Percentiles rank a stretch among this genome's conserved stretches.
phyloP scores from a whole-genome alignment of 2,888 invertebrate species.

The Drosophila stalkeri region DNA sequence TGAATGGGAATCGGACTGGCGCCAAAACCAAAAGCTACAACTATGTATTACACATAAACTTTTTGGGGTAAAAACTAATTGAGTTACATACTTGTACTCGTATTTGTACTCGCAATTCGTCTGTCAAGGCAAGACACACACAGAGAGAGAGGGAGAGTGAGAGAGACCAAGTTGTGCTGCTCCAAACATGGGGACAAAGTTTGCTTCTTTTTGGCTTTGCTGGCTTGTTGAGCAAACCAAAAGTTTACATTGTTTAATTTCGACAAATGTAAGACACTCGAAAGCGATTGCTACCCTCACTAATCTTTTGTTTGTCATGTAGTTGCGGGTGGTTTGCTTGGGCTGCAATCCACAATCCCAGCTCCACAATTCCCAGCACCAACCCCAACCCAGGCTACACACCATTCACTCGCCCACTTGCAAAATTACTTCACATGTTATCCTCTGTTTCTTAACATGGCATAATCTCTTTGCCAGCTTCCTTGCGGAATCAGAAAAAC shows the following conservation, averaged over 20 bases:
- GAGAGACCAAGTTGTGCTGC: conserved; percentile 11
- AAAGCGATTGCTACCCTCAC: conserved; percentile 69
- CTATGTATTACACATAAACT: conserved; percentile 65
- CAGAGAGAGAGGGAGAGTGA: background rate
- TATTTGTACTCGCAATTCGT: conserved; percentile 27
- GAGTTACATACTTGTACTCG: conserved; percentile 71
- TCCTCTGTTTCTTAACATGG: conserved; percentile 72
- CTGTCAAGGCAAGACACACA: conserved; percentile 15
- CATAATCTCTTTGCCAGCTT: conserved; percentile 75
- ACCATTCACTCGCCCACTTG: conserved; percentile 2
- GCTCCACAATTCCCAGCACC: background rate
- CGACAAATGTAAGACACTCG: conserved; percentile 76
- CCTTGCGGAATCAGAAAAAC: conserved; percentile 53
- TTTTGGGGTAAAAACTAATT: conserved; percentile 73
- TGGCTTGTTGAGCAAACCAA: conserved; percentile 59
- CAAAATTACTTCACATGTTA: conserved; percentile 62
- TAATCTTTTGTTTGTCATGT: conserved; percentile 73
- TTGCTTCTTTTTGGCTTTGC: conserved; percentile 43
- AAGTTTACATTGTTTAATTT: conserved; percentile 81
- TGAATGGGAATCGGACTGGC: conserved; percentile 43
- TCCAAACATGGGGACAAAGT: conserved; percentile 62
- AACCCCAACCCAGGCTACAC: too few relatives aligned
- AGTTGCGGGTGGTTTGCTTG: conserved; percentile 1
- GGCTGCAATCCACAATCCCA: background rate
- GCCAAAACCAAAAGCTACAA: conserved; percentile 52